Evolutionary conservation across 2,797 vertebrate genomes (phyloP).

Genomic region (Aythya fuligula): DNA sequence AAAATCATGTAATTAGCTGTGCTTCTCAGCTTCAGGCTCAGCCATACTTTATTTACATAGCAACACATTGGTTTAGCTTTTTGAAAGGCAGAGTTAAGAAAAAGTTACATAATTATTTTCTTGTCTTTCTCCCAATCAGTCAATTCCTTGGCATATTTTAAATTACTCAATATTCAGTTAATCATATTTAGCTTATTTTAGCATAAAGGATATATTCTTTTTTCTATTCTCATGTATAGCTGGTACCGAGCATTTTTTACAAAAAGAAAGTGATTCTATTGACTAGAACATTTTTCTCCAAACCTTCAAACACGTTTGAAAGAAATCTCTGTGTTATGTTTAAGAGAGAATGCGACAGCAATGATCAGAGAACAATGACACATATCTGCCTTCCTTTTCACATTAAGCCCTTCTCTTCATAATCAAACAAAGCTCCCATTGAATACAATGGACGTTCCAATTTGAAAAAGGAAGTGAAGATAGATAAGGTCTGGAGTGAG

Average conservation of each 20-base stretch:
- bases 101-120: not conserved
- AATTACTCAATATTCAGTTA: not conserved
- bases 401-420: not conserved
- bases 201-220: not conserved
- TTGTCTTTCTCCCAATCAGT: not conserved
- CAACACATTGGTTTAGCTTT: not conserved
- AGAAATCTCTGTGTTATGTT: not conserved
- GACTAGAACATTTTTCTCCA: not conserved
- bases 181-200: not conserved
- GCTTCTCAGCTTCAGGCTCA: slow-evolving; percentile 15
- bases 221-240: not conserved
- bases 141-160: not conserved
- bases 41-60: slow-evolving; percentile 40
- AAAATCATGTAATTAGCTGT: slow-evolving; percentile 12
- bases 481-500: not conserved
- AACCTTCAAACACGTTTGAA: not conserved
- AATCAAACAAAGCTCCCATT: not conserved
- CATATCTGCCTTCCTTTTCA: not conserved
- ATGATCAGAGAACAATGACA: not conserved
- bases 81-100: slow-evolving; percentile 8
- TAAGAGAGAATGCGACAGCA: not conserved
- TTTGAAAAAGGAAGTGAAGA: not conserved
- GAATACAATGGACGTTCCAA: not conserved
- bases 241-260: not conserved
- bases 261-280: not conserved